phyloP scores from a whole-genome alignment of 2,797 vertebrate genomes.

The Catharus ustulatus region DNA sequence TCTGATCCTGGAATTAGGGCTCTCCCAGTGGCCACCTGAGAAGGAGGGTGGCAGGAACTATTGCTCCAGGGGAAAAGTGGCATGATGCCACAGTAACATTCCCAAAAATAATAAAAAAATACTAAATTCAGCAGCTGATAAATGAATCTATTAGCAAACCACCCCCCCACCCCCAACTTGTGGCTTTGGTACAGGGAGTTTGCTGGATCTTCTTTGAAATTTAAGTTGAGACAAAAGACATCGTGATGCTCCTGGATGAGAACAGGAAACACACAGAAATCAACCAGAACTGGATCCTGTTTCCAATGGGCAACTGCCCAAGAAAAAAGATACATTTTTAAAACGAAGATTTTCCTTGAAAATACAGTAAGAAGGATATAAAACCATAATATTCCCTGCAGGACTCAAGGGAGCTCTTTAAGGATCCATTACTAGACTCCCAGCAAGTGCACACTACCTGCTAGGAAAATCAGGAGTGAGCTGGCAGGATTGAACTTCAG shows the following conservation, averaged over 20 bases:
- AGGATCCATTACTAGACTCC: background rate
- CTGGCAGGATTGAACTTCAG: background rate
- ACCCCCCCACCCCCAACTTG: fast-evolving
- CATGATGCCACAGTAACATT: background rate
- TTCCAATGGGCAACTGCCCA: background rate
- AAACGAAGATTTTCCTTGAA: background rate
- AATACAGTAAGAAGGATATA: background rate
- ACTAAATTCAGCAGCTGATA: background rate
- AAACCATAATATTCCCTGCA: background rate
- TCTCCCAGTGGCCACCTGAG: background rate
- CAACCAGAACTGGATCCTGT: background rate
- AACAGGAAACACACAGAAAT: background rate
- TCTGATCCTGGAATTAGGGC: background rate
- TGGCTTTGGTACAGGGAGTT: background rate
- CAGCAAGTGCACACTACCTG: background rate
- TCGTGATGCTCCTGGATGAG: fast-evolving
- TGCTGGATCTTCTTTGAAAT: background rate
- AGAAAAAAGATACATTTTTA: background rate
- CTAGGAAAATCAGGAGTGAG: background rate
- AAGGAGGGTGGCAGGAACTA: background rate
- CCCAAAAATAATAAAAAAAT: background rate
- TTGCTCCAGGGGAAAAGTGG: background rate
- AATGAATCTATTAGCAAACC: background rate
- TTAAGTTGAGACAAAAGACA: background rate
- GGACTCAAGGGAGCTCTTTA: background rate